These are phyloP conservation scores for Zygogramma bicolorata DNA, from an alignment of 2,888 invertebrate species.

Conservation along the genomic window DNA sequence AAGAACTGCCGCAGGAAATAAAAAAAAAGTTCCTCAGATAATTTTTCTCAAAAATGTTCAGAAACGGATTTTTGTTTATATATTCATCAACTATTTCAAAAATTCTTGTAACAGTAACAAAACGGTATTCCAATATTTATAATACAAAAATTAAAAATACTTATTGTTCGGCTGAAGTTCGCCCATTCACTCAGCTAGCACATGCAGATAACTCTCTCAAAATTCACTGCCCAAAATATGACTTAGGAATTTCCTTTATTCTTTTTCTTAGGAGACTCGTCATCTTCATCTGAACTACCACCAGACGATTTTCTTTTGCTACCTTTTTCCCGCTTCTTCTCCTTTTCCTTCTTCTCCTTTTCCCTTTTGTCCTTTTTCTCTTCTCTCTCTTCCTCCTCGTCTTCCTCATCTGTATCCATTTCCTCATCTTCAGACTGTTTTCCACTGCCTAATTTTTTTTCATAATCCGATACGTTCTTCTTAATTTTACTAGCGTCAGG, in stretches of 20 bases:
- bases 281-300: constrained; percentile 53
- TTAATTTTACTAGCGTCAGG: constrained; percentile 78
- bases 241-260: constrained; percentile 48
- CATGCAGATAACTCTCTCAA: background rate
- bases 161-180: background rate
- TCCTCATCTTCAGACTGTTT: constrained; percentile 49
- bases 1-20: no score
- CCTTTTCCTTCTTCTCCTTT: constrained; percentile 36
- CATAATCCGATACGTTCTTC: constrained; percentile 68
- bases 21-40: no score
- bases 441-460: constrained; percentile 64
- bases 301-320: constrained; percentile 59
- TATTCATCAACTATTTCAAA: background rate
- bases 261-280: constrained; percentile 60
- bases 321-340: constrained; percentile 30
- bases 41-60: no score
- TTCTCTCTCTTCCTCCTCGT: constrained; percentile 40
- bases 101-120: background rate
- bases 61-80: background rate
- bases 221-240: background rate
- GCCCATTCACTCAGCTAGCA: background rate
- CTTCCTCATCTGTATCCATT: constrained; percentile 37
- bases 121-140: background rate
- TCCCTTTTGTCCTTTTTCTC: constrained; percentile 35
- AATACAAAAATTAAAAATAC: constrained; percentile 1